Percentiles rank a stretch among this genome's conserved stretches.
Conservation (phyloP, 1,140 invertebrate species). For the Zaprionus inermis region DNA sequence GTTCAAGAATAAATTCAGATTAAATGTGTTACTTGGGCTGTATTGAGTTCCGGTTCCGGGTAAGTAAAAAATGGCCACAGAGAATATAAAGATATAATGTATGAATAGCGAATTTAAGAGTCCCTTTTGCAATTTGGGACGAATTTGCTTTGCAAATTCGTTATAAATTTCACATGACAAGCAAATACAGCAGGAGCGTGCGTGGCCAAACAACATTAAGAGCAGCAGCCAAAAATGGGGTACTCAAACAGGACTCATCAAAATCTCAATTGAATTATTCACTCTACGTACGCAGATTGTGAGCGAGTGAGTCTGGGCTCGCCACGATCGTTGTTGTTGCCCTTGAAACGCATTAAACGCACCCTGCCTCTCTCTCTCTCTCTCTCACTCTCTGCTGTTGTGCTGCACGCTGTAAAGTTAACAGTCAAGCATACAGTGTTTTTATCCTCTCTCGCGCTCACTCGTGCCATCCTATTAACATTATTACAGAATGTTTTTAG, state of each 20-base stretch:
- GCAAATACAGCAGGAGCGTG: background rate
- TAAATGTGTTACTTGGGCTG: slow-evolving; percentile 32
- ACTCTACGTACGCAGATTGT: background rate
- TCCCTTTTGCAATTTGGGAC: background rate
- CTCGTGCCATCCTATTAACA: background rate
- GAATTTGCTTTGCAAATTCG: background rate
- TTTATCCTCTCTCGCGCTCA: background rate
- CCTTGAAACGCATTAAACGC: background rate
- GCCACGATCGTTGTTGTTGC: slow-evolving; percentile 1
- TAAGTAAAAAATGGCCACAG: background rate
- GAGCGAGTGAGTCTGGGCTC: background rate
- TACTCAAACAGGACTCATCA: background rate
- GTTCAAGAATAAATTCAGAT: slow-evolving; percentile 55
- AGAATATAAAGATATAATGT: background rate
- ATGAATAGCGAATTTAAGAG: background rate
- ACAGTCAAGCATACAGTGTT: background rate
- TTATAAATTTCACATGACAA: background rate
- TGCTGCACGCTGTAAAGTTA: slow-evolving; percentile 1
- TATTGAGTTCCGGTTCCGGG: background rate
- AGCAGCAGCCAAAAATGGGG: background rate
- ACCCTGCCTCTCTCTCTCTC: background rate
- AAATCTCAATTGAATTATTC: slow-evolving; percentile 1
- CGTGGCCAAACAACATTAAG: background rate
- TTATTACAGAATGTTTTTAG: background rate
- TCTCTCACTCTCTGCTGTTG: background rate